A percentile compares a stretch with the other conserved stretches of the same genome.
Conservation (phyloP, 2,797 vertebrate genomes). For the Chelonia mydas region DNA sequence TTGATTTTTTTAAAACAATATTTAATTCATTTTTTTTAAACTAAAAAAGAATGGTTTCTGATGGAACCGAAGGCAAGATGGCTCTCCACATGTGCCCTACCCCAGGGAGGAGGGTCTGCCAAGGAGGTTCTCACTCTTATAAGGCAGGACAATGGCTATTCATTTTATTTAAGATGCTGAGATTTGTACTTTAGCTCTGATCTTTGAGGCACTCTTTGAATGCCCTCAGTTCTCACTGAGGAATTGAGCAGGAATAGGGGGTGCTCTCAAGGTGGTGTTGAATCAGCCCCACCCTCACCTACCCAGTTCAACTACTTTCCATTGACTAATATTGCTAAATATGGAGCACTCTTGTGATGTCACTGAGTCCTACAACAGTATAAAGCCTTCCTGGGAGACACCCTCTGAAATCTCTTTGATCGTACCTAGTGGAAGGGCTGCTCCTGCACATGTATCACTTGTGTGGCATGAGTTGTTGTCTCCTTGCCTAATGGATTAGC, state of each 20-base stretch:
- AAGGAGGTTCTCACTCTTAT: background rate
- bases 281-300: background rate
- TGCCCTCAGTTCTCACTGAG: background rate
- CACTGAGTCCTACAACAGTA: background rate
- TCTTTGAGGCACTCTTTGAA: background rate
- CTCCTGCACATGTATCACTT: background rate
- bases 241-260: background rate
- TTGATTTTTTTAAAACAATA: background rate
- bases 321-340: background rate
- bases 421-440: accelerated
- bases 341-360: accelerated
- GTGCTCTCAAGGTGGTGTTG: background rate
- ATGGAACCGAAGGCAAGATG: background rate
- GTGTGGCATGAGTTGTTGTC: accelerated
- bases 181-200: background rate
- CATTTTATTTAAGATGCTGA: background rate
- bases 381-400: background rate
- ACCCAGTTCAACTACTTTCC: background rate
- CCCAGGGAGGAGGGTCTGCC: background rate
- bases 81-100: background rate
- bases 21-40: background rate
- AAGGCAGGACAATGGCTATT: background rate
- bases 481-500: background rate
- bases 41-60: background rate
- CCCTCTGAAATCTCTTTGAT: background rate